Conservation (phyloP, 2,113 vertebrate species). For the Tenrec ecaudatus region DNA sequence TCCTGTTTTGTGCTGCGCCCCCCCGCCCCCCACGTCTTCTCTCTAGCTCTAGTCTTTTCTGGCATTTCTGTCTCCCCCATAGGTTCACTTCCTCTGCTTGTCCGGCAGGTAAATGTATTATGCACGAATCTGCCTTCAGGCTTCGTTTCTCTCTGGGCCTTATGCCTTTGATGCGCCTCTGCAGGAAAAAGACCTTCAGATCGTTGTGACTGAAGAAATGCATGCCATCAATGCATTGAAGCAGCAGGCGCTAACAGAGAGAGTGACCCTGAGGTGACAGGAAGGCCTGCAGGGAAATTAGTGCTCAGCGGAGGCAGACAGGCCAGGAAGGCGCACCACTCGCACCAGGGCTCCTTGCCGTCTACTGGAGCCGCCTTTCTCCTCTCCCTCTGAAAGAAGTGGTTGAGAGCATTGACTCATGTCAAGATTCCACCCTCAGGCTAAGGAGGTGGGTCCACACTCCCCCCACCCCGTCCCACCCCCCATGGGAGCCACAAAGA, state of each 20-base stretch:
- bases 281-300: not conserved
- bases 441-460: not conserved
- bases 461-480: too few species aligned
- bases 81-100: not conserved
- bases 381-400: not conserved
- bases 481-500: not conserved
- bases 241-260: not conserved
- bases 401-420: not conserved
- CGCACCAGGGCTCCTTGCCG: not conserved
- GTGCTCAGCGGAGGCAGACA: too few species aligned
- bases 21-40: too few species aligned
- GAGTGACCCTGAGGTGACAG: not conserved
- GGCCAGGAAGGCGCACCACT: too few species aligned
- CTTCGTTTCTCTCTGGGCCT: not conserved
- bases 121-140: not conserved
- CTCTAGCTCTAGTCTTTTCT: not conserved
- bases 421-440: not conserved
- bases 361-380: not conserved
- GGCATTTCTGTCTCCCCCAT: not conserved
- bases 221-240: not conserved
- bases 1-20: not conserved
- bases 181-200: not conserved
- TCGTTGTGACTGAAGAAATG: too few species aligned
- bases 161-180: not conserved
- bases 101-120: not conserved